Base-by-base conservation (phyloP, 2,797 vertebrate genomes). In the Tarsius wallacei region DNA sequence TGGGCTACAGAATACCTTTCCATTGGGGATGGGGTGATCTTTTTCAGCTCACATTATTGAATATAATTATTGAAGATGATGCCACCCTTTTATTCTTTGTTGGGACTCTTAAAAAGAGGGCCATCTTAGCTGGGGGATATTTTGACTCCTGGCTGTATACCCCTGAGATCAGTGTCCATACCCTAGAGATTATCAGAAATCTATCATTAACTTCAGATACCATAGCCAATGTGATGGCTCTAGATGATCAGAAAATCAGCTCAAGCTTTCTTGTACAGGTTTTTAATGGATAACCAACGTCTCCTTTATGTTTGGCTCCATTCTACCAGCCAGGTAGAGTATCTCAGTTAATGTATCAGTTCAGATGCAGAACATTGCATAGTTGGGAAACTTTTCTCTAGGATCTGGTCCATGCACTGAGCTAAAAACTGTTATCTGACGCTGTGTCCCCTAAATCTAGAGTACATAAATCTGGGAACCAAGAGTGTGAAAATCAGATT, bases 361-460 rank as follows among this genome's bases (percentile, higher is more conserved):
- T 81, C 8, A 53, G 22, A 15, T 3, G 1, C 19, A 71, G 57
- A 53, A 95, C 22, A 63, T 24, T 80, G 53, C 21, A 66, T 0
- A 70, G 33, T 0, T 80, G 3, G 66, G 47, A 14, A 33, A 64
- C 16, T 42, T 81, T 88, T 22, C 26, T 91, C 66, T 42, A 83
- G 26, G 22, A 63, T 84, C 53, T 80, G 68, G 21, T 87, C 28
- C 19, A 77, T 47, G n/a, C 31, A 51, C 11, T 47, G 42, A 70
- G 88, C n/a, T 59, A 61, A 93, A 95, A 89, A 59, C 4, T 71
- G 26, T 5, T 76, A 92, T 63, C 74, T 91, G n/a, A 80, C 55
- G 21, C 7, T 61, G 14, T 61, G 24, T 17, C 22, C 16, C 7
- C 47, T 19, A 80, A 42, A 57, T 87, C 11, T 73, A 68, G 24